Conservation (phyloP, 2,113 vertebrate species). For the Catagonus wagneri region DNA sequence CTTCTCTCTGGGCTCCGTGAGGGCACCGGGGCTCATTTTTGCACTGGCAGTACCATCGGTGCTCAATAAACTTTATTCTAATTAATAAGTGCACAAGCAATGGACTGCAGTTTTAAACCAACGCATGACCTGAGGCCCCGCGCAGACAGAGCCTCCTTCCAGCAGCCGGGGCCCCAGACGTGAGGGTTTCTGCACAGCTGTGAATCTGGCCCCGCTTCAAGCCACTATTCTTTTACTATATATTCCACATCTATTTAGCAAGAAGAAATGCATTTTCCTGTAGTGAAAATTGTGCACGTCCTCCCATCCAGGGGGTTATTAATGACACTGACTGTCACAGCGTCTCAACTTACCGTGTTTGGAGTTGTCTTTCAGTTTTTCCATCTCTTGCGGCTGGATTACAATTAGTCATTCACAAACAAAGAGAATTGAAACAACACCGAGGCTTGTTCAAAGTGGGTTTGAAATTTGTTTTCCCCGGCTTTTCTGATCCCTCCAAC, state of each 20-base stretch:
- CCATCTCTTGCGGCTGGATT: not conserved
- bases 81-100: not conserved
- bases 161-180: not conserved
- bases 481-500: not conserved
- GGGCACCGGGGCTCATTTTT: not conserved
- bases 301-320: not conserved
- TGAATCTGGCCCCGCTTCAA: not conserved
- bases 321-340: no score
- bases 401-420: not conserved
- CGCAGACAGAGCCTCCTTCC: not conserved
- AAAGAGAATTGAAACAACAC: not conserved
- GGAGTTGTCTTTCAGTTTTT: not conserved
- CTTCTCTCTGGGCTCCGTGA: not conserved
- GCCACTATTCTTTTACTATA: not conserved
- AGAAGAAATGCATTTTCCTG: not conserved
- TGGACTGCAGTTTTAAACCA: not conserved
- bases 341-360: not conserved
- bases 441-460: slow-evolving; percentile 25
- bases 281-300: not conserved
- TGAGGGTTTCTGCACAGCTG: not conserved
- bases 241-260: not conserved
- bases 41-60: not conserved
- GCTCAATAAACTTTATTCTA: not conserved
- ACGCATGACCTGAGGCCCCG: not conserved
- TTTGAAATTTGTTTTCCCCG: slow-evolving; percentile 22